Evolutionary conservation across 2,797 vertebrate species (phyloP).

Genomic region (Pteropus rufus): DNA sequence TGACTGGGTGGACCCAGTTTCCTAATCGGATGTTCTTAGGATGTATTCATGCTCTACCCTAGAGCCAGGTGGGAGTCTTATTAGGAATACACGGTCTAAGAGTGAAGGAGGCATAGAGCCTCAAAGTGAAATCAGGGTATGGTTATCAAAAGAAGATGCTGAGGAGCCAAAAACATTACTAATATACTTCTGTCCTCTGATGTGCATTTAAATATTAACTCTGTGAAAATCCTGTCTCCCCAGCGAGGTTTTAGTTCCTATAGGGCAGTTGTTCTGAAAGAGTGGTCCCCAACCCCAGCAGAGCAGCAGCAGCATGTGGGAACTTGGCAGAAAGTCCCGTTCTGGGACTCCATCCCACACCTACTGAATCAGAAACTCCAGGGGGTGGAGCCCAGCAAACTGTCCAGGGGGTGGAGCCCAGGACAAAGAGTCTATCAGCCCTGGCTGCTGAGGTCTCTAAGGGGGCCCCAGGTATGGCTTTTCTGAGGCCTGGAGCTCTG

Average conservation of each 20-base stretch:
- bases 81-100: background rate
- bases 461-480: no score
- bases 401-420: no score
- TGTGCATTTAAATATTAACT: background rate
- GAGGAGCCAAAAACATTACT: background rate
- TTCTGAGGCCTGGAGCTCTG: no score
- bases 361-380: background rate
- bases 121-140: background rate
- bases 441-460: background rate
- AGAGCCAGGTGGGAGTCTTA: background rate
- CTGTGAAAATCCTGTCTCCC: background rate
- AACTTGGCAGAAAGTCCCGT: background rate
- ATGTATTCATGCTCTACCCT: background rate
- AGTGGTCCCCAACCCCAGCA: background rate
- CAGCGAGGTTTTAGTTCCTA: background rate
- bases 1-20: background rate
- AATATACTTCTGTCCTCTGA: background rate
- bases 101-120: background rate
- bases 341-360: background rate
- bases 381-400: background rate
- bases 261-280: background rate
- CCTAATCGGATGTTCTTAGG: background rate
- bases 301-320: background rate
- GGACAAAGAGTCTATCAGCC: background rate
- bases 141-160: background rate